Percentiles rank a stretch among this genome's conserved stretches.
These are phyloP conservation scores for Leptodactylus fallax DNA, from an alignment of 2,797 vertebrate species.

Conservation along the genomic window DNA sequence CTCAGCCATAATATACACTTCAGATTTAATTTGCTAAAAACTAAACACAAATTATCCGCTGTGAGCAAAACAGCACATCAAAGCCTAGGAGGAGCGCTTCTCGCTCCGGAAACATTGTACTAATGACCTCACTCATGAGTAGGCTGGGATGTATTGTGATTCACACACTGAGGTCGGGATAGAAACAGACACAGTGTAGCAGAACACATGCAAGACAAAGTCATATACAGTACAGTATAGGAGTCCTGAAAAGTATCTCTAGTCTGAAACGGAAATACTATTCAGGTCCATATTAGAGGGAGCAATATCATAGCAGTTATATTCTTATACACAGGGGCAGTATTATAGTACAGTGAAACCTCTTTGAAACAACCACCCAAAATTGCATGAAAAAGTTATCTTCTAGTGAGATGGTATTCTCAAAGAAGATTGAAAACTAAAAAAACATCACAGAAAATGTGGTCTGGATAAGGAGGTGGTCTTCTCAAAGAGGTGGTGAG, in stretches of 20 bases:
- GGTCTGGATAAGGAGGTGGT: too few relatives aligned
- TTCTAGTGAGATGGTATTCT: too few relatives aligned
- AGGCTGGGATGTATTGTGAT: background rate
- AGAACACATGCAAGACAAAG: background rate
- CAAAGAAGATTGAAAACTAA: too few relatives aligned
- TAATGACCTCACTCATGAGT: constrained; percentile 30
- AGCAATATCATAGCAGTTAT: too few relatives aligned
- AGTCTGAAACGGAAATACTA: background rate
- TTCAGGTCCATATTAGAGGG: background rate
- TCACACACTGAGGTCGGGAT: background rate
- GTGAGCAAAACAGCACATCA: constrained; percentile 42
- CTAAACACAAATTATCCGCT: constrained; percentile 51
- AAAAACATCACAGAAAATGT: too few relatives aligned
- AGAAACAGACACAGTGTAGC: background rate
- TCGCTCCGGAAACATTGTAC: constrained; percentile 21
- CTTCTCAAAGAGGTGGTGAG: too few relatives aligned
- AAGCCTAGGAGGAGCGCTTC: background rate
- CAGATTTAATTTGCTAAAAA: constrained; percentile 58
- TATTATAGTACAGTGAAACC: too few relatives aligned
- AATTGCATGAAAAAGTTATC: too few relatives aligned
- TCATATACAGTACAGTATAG: background rate
- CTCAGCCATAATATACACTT: constrained; percentile 52
- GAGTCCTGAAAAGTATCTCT: background rate
- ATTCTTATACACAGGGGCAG: too few relatives aligned
- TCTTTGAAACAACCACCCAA: too few relatives aligned